Percentiles rank a stretch among this genome's conserved stretches.
These are phyloP conservation scores for Cyprinodon tularosa DNA, from an alignment of 2,113 vertebrate genomes.

Conservation along the genomic window DNA sequence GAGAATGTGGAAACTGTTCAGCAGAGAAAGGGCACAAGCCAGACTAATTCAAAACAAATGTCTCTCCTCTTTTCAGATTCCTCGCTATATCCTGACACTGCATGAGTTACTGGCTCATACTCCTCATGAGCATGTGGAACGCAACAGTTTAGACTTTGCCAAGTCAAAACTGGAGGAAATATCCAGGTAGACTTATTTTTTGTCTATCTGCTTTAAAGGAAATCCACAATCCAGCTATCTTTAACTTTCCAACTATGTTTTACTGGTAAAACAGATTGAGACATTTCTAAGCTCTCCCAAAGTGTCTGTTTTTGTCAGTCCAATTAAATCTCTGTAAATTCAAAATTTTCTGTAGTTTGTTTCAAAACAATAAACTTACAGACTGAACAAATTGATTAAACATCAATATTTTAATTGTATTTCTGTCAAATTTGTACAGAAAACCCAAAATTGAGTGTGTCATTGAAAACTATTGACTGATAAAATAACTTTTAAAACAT, in stretches of 20 bases:
- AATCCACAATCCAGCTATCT: neutral
- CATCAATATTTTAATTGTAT: no score
- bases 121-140: constrained; percentile 95
- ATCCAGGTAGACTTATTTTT: constrained; percentile 84
- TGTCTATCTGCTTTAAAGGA: neutral
- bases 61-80: constrained; percentile 82
- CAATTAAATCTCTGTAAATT: no score
- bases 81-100: constrained; percentile 95
- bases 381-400: no score
- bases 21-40: neutral
- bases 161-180: constrained; percentile 98
- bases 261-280: neutral
- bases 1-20: neutral
- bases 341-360: no score
- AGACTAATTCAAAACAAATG: neutral
- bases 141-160: constrained; percentile 96
- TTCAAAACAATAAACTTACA: no score
- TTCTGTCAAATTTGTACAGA: no score
- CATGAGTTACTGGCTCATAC: constrained; percentile 97
- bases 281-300: neutral
- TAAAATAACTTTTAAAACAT: no score
- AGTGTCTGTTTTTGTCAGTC: no score
- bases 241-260: neutral
- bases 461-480: no score
- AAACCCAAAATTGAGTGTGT: no score